Percentiles rank a stretch among this genome's conserved stretches.
Evolutionary conservation across 2,113 vertebrate genomes (phyloP).

Genomic region (Rhynchomys soricoides): DNA sequence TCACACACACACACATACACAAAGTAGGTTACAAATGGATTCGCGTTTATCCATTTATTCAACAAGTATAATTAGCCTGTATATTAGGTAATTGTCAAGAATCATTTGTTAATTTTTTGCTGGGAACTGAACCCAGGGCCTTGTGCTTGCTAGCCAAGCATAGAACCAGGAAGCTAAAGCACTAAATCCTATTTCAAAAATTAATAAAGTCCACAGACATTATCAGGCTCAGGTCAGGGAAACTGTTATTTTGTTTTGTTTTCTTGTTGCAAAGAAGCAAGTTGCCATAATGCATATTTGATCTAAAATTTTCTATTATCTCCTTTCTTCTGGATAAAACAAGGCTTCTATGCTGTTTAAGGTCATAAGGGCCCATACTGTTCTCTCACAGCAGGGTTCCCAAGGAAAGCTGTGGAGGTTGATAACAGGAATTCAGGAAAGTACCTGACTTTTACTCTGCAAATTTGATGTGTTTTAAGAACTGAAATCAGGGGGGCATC

Average conservation of each 20-base stretch:
- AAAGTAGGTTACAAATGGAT: slow-evolving; percentile 4
- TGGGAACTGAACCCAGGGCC: background rate
- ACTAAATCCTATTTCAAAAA: background rate
- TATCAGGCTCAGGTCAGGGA: background rate
- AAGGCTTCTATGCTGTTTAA: background rate
- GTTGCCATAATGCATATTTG: slow-evolving; percentile 6
- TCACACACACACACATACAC: too few relatives aligned
- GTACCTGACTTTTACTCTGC: slow-evolving; percentile 50
- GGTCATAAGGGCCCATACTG: background rate
- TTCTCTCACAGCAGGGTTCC: background rate
- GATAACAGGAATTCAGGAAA: slow-evolving; percentile 51
- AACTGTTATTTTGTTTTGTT: background rate
- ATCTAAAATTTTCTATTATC: background rate
- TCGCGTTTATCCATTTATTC: slow-evolving; percentile 38
- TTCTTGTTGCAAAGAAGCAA: slow-evolving; percentile 11
- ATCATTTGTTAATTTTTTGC: background rate
- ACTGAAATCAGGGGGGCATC: slow-evolving; percentile 58
- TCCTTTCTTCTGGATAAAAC: slow-evolving; percentile 35
- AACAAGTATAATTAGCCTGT: background rate
- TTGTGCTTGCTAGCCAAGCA: background rate
- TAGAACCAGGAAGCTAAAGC: background rate
- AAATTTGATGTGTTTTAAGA: slow-evolving; percentile 65
- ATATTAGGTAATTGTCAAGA: background rate
- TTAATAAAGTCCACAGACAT: background rate
- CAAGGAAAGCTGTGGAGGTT: slow-evolving; percentile 7